These are phyloP conservation scores for Ephialtes manifestator DNA, from an alignment of 2,888 invertebrate species.

Conservation along the genomic window DNA sequence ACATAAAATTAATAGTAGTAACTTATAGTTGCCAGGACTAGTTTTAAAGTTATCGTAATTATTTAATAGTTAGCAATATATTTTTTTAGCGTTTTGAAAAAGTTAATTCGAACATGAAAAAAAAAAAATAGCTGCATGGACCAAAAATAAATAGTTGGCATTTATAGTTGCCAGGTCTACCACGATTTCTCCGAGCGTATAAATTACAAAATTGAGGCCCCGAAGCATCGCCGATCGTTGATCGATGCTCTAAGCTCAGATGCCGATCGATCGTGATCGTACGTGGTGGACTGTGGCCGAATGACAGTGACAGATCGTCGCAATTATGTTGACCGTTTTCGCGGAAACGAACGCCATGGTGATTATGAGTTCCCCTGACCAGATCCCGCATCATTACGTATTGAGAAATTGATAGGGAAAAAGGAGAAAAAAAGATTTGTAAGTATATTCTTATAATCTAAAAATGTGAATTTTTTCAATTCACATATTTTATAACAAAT, in stretches of 20 bases:
- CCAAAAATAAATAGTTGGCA: too few species aligned
- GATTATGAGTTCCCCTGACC: slow-evolving; percentile 41
- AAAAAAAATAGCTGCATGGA: too few species aligned
- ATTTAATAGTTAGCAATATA: too few species aligned
- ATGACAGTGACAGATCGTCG: slow-evolving; percentile 70
- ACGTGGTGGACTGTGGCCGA: slow-evolving; percentile 20
- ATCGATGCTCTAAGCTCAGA: slow-evolving; percentile 68
- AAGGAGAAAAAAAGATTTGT: slow-evolving; percentile 21
- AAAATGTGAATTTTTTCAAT: too few species aligned
- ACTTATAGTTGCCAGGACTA: too few species aligned
- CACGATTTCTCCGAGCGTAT: not conserved
- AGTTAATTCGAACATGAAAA: too few species aligned
- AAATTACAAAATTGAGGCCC: not conserved
- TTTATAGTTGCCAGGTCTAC: too few species aligned
- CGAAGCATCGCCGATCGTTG: slow-evolving; percentile 46
- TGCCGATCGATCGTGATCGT: slow-evolving; percentile 52
- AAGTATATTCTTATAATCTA: not conserved
- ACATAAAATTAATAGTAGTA: too few species aligned
- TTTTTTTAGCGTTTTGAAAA: too few species aligned
- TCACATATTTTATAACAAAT: too few species aligned
- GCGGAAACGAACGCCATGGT: slow-evolving; percentile 30
- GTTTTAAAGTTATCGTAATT: too few species aligned
- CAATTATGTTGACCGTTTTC: slow-evolving; percentile 47
- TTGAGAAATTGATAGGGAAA: slow-evolving; percentile 22
- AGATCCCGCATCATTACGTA: slow-evolving; percentile 3